Evolutionary conservation across 2,888 invertebrate species (phyloP), one percentile per base, ranked within the genome.

Genomic region (Lampropteryx suffumata): DNA sequence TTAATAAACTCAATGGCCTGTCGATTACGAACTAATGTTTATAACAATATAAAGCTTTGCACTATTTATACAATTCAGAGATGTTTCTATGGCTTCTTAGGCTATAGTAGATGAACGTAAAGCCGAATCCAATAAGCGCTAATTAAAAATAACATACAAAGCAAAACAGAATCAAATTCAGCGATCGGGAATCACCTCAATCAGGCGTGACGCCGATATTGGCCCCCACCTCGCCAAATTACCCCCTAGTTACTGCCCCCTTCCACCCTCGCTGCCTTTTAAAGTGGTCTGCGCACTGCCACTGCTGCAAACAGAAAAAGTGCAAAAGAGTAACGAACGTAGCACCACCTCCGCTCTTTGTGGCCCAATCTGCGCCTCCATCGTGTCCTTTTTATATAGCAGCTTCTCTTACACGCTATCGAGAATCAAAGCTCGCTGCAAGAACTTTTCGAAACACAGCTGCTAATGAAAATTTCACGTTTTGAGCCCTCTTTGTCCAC

Each of bases 231-330:
- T 84, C 81, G 69, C 86, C 83, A 88, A 89, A 89, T 89, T 89
- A 90, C 90, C 89, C 85, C 87, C 89, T 87, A 83, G 86, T 87
- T 86, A 88, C 84, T 79, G 65, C 82, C 82, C 81, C 59, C 82
- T 71, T 73, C 79, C 82, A 76, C 82, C 84, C 86, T 76, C 76
- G 72, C 76, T 83, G 82, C 88, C 84, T 87, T 86, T 89, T 89
- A 88, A 90, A 90, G 90, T 88, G 90, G 89, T 89, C 88, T 88
- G 85, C 76, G 84, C 82, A 85, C 83, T 86, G 83, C 84, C 82
- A 85, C 84, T 84, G 87, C 81, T 84, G 82, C 82, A 86, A 86
- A 86, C 81, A 85, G 82, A 87, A 89, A 89, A 88, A 89, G 80
- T 83, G 79, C 78, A 87, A 88, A 88, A 88, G 81, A 79, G 79